Evolutionary conservation across 2,888 invertebrate species (phyloP).

Genomic region (Cheiracanthium punctorium): DNA sequence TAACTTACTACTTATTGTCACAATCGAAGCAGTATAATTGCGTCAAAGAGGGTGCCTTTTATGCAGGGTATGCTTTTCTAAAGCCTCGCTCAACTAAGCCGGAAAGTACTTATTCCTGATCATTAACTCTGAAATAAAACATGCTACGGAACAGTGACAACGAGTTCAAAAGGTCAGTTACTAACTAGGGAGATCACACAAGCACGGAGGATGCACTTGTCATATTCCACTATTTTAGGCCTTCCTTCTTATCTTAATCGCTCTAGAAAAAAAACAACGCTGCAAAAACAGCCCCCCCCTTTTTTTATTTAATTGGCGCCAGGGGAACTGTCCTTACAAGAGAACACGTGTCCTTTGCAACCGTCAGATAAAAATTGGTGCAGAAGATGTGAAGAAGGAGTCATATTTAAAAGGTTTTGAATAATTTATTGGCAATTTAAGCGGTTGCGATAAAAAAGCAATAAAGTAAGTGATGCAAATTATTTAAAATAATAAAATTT

Average conservation of each 20-base stretch:
- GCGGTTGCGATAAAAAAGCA: no score
- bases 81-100: background rate
- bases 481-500: no score
- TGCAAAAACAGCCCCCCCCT: constrained; percentile 16
- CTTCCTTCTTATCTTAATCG: constrained; percentile 31
- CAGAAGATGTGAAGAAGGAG: no score
- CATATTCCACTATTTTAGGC: background rate
- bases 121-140: constrained; percentile 60
- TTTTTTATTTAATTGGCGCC: constrained; percentile 39
- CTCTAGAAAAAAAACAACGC: constrained; percentile 40
- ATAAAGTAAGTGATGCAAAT: no score
- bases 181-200: constrained; percentile 6
- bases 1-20: no score
- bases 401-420: no score
- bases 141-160: constrained; percentile 9
- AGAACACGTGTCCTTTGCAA: constrained; percentile 30
- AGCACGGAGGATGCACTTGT: constrained; percentile 2
- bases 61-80: background rate
- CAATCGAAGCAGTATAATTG: no score
- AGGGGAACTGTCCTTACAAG: constrained; percentile 41
- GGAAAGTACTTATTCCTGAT: constrained; percentile 29
- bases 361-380: background rate
- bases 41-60: background rate
- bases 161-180: background rate
- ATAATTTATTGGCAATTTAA: no score